These are phyloP conservation scores for Scopus umbretta DNA, from an alignment of 2,113 vertebrate species.

Conservation along the genomic window DNA sequence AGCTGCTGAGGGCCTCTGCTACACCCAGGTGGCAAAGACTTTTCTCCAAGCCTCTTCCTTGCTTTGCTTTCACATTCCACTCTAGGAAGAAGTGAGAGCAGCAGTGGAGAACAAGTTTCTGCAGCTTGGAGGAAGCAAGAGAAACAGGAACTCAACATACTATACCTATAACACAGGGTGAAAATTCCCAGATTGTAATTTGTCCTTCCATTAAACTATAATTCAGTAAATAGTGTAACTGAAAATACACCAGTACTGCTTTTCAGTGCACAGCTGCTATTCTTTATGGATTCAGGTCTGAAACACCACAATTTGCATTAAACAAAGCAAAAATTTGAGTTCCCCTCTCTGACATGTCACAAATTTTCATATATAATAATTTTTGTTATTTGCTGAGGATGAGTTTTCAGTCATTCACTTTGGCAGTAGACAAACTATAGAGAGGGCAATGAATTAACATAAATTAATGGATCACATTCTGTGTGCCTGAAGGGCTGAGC, in stretches of 20 bases:
- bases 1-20: neutral
- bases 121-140: neutral
- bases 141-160: neutral
- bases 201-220: neutral
- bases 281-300: neutral
- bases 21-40: neutral
- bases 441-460: neutral
- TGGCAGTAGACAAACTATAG: neutral
- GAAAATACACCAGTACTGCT: neutral
- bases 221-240: neutral
- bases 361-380: neutral
- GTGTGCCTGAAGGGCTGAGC: neutral
- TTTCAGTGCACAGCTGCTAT: neutral
- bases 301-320: neutral
- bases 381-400: neutral
- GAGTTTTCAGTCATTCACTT: neutral
- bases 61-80: neutral
- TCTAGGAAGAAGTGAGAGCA: neutral
- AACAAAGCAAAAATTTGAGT: neutral
- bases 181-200: neutral
- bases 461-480: neutral
- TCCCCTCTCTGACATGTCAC: neutral
- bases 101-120: neutral
- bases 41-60: neutral
- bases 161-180: neutral